Percentiles rank a stretch among this genome's conserved stretches.
Conservation (phyloP, 2,888 invertebrate species). For the Oxystoma pomonae region DNA sequence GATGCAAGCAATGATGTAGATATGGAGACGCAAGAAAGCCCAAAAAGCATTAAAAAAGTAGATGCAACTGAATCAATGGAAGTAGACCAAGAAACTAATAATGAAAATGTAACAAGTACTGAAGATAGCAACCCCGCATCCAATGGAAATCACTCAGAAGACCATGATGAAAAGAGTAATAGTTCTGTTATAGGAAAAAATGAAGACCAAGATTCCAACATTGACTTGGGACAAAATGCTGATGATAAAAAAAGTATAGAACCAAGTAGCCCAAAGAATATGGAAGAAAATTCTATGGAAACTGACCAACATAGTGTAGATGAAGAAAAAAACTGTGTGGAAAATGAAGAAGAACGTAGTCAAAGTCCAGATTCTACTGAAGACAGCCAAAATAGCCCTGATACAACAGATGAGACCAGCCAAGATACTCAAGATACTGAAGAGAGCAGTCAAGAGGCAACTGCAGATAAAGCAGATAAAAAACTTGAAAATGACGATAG, state of each 20-base stretch:
- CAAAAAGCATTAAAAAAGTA: slow-evolving; percentile 28
- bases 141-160: slow-evolving; percentile 17
- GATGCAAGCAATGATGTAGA: slow-evolving; percentile 36
- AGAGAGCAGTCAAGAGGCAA: not conserved
- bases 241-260: slow-evolving; percentile 14
- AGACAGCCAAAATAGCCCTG: slow-evolving; percentile 20
- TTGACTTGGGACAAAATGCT: slow-evolving; percentile 4
- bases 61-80: slow-evolving; percentile 31
- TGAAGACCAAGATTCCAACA: slow-evolving; percentile 22
- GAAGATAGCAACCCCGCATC: slow-evolving; percentile 14
- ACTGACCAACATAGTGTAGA: slow-evolving; percentile 27
- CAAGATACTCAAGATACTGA: slow-evolving; percentile 26
- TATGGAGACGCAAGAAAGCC: slow-evolving; percentile 32
- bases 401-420: slow-evolving; percentile 23
- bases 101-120: slow-evolving; percentile 24
- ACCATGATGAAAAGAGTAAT: slow-evolving; percentile 25
- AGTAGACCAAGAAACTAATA: slow-evolving; percentile 35
- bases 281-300: slow-evolving; percentile 14
- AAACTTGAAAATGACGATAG: not conserved
- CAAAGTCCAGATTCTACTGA: not conserved
- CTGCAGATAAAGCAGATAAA: too few relatives aligned
- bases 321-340: slow-evolving; percentile 23
- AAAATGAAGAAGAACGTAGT: slow-evolving; percentile 15
- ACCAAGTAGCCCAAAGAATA: slow-evolving; percentile 20
- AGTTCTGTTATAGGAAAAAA: slow-evolving; percentile 26